Conservation (phyloP, 1,140 invertebrate species). For the Monochamus saltuarius region DNA sequence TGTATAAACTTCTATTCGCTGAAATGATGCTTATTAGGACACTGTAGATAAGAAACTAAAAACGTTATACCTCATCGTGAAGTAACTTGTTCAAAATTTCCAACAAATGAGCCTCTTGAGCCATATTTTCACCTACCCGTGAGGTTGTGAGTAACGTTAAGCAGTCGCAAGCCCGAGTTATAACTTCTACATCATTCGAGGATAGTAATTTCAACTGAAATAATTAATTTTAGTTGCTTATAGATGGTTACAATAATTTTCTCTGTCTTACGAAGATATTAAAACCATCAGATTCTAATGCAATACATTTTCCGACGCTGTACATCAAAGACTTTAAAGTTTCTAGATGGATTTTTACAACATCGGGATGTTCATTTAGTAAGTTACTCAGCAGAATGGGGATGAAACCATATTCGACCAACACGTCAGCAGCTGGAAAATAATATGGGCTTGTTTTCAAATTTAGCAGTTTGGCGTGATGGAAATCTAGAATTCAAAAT, state of each 20-base stretch:
- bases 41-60: constrained; percentile 3
- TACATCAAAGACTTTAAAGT: constrained; percentile 40
- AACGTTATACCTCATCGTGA: constrained; percentile 34
- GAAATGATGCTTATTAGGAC: constrained; percentile 11
- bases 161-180: constrained; percentile 29
- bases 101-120: constrained; percentile 33
- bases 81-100: constrained; percentile 33
- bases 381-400: constrained; percentile 33
- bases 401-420: constrained; percentile 40
- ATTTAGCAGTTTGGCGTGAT: too few species aligned
- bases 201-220: constrained; percentile 33
- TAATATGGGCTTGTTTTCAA: too few species aligned
- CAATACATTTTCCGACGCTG: constrained; percentile 36
- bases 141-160: constrained; percentile 32
- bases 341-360: constrained; percentile 34
- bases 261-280: constrained; percentile 30
- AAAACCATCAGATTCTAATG: constrained; percentile 35
- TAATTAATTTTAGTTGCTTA: constrained; percentile 4
- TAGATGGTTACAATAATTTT: constrained; percentile 16
- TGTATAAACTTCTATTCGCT: constrained; percentile 36
- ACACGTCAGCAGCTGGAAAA: constrained; percentile 39
- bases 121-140: constrained; percentile 36
- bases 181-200: constrained; percentile 22
- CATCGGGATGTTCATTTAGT: constrained; percentile 24
- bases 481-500: too few species aligned